Conservation (phyloP, 2,113 vertebrate genomes). For the Amphilophus citrinellus region DNA sequence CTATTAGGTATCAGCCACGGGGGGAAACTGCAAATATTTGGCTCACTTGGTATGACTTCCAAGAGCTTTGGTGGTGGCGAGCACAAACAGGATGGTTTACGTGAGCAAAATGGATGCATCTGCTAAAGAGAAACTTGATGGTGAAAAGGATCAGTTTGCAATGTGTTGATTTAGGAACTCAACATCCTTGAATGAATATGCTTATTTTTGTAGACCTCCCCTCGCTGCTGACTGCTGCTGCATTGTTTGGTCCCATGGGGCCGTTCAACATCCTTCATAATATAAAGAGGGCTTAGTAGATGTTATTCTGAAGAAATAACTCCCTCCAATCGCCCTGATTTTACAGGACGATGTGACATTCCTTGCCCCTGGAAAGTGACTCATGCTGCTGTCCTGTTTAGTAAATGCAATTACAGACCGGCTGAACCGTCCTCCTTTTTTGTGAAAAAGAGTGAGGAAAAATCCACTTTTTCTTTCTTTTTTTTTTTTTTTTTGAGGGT, state of each 20-base stretch:
- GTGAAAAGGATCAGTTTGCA: conserved; percentile 13
- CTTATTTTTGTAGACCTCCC: conserved; percentile 58
- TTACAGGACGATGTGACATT: conserved; percentile 69
- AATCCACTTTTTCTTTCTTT: neutral
- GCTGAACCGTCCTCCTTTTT: conserved; percentile 39
- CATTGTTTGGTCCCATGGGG: conserved; percentile 51
- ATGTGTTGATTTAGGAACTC: conserved; percentile 49
- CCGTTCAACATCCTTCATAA: conserved; percentile 49
- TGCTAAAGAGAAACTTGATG: conserved; percentile 41
- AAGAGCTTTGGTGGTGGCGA: conserved; percentile 52
- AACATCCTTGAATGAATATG: conserved; percentile 45
- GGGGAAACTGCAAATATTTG: conserved; percentile 77
- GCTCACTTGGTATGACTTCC: conserved; percentile 62
- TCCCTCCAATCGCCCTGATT: conserved; percentile 45
- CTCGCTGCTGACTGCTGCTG: conserved; percentile 11
- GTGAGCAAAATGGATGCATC: conserved; percentile 55
- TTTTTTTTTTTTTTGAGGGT: neutral
- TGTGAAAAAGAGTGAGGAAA: conserved; percentile 43
- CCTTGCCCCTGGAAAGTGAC: conserved; percentile 64
- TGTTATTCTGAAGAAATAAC: conserved; percentile 45
- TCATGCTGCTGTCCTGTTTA: conserved; percentile 66
- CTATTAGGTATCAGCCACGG: conserved; percentile 78
- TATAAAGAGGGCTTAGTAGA: conserved; percentile 45
- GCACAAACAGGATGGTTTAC: conserved; percentile 72
- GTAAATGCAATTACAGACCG: conserved; percentile 57